Conservation (phyloP, 1,140 invertebrate species). For the Penaeus vannamei region DNA sequence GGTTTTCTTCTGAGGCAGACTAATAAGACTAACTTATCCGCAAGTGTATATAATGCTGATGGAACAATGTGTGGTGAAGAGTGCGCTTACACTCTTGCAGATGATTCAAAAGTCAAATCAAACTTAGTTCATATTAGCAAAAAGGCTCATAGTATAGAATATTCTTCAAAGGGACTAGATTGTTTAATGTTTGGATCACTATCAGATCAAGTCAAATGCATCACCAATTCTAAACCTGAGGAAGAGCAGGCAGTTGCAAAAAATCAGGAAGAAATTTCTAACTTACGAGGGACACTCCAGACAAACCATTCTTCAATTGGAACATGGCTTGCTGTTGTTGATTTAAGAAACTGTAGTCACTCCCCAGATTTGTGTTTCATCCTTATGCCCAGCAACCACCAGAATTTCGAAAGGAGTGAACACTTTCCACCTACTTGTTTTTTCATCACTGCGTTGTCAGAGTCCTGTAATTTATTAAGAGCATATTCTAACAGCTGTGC, state of each 20-base stretch:
- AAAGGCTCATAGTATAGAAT: too few relatives aligned
- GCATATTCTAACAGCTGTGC: background rate
- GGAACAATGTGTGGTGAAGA: constrained; percentile 13
- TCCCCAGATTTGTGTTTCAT: background rate
- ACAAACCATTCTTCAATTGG: too few relatives aligned
- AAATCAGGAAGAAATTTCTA: too few relatives aligned
- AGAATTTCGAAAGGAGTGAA: background rate
- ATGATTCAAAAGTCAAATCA: background rate
- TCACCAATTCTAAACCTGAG: too few relatives aligned
- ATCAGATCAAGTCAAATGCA: too few relatives aligned
- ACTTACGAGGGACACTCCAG: too few relatives aligned
- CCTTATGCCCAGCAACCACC: background rate
- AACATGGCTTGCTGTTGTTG: background rate
- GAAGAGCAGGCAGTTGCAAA: too few relatives aligned
- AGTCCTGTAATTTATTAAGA: background rate
- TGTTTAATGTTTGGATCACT: background rate
- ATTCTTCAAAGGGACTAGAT: background rate
- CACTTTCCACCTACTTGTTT: background rate
- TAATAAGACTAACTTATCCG: background rate
- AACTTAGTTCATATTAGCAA: too few relatives aligned
- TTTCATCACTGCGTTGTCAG: background rate
- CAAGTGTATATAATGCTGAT: background rate
- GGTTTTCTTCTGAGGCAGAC: constrained; percentile 7
- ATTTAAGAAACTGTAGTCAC: background rate
- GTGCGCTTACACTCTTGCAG: constrained; percentile 6